Base-by-base conservation (phyloP, 2,113 vertebrate genomes). In the Muntiacus reevesi region DNA sequence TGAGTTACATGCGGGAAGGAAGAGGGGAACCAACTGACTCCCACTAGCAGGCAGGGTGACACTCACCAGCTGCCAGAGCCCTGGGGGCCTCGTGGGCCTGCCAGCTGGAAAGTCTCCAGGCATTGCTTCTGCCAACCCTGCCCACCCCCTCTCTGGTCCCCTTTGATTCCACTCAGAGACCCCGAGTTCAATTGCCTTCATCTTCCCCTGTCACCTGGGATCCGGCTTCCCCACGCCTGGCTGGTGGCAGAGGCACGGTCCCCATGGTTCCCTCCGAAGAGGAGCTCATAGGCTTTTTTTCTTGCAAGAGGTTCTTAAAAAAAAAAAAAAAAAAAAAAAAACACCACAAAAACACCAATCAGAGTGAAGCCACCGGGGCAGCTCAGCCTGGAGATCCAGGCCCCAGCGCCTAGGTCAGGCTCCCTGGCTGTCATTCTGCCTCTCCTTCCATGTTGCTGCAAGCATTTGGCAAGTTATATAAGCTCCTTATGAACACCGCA, bases 321-420 rank as follows among this genome's bases (percentile, higher is more conserved):
- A 25, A 60, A 82, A 74, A n/a, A 28, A 12, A 60, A 82, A 74
- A n/a, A 28, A 12, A 67, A 43, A 27, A 13, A 40, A 60, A 33
- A 2, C 33, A 43, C 30, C 78, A 10, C 30, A 89, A 11, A 81
- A 81, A 19, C 60, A 62, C 28, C 27, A 11, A 23, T 43, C 45
- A 52, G 19, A 33, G 50, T 30, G n/a, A 8, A 40, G 55, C 52
- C 36, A 1, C 76, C 2, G 0, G 10, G 12, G 67, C n/a, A 47
- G 59, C 23, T 7, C 5, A 5, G 8, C 0, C 2, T 17, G 2
- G 59, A 30, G 82, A 11, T 1, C 13, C 52, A 28, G 6, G 11
- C 60, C 40, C 50, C 25, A 16, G 43, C 64, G 15, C 43, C 1
- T 50, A 2, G 4, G 6, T 36, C 83, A 4, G 43, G 40, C 64